These are phyloP conservation scores for Andrena camellia DNA, from an alignment of 2,888 invertebrate species.

Conservation along the genomic window DNA sequence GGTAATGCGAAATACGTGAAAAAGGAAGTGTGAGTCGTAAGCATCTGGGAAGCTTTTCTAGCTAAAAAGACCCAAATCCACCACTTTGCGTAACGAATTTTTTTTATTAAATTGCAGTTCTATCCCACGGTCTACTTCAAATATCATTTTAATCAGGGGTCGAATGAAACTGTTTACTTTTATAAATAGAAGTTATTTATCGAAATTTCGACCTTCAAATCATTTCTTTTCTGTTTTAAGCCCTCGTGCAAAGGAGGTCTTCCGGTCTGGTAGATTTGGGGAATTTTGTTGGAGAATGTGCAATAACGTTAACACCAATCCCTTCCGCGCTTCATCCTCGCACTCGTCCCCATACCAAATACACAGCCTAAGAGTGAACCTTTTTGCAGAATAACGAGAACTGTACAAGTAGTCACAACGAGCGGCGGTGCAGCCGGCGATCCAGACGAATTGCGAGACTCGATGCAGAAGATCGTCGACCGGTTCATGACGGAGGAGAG, in stretches of 20 bases:
- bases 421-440: conserved; percentile 75
- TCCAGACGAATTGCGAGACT: conserved; percentile 85
- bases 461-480: conserved; percentile 86
- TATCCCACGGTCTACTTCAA: too few relatives aligned
- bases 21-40: neutral
- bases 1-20: conserved; percentile 79
- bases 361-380: neutral
- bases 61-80: too few relatives aligned
- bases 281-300: neutral
- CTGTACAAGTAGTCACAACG: conserved; percentile 85
- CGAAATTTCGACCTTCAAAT: too few relatives aligned
- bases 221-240: too few relatives aligned
- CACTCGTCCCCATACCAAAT: neutral
- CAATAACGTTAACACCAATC: neutral
- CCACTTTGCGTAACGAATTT: too few relatives aligned
- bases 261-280: neutral
- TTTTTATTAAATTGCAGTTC: too few relatives aligned
- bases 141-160: too few relatives aligned
- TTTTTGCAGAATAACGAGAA: conserved; percentile 85
- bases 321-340: neutral
- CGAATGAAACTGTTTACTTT: too few relatives aligned
- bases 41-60: too few relatives aligned
- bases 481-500: conserved; percentile 87
- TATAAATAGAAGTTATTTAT: too few relatives aligned
- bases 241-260: too few relatives aligned